Conservation (phyloP, 2,797 vertebrate genomes). For the Scleropages formosus region DNA sequence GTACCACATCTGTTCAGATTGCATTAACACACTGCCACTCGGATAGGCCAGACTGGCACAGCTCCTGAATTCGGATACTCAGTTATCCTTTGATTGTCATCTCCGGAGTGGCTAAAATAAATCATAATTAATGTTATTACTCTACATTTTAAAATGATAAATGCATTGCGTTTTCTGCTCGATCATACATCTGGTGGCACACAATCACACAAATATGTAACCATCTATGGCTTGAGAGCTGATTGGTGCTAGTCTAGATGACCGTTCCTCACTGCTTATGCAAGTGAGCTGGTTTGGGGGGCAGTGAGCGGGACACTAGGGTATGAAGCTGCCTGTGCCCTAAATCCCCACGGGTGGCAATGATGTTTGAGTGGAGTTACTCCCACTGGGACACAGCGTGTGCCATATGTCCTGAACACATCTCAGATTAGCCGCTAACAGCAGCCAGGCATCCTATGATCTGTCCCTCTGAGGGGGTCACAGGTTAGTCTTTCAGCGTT, state of each 20-base stretch:
- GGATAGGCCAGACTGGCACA: constrained; percentile 55
- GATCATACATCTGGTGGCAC: too few relatives aligned
- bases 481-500: constrained; percentile 40
- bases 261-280: constrained; percentile 43
- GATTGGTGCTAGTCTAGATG: too few relatives aligned
- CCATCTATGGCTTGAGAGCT: too few relatives aligned
- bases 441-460: constrained; percentile 52
- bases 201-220: too few relatives aligned
- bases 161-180: too few relatives aligned
- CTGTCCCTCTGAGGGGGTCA: background rate
- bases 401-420: constrained; percentile 72
- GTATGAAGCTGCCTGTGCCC: constrained; percentile 67
- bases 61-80: too few relatives aligned
- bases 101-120: constrained; percentile 55
- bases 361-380: constrained; percentile 43
- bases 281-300: constrained; percentile 11
- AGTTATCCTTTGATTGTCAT: too few relatives aligned
- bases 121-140: too few relatives aligned
- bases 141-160: too few relatives aligned
- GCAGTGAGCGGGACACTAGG: constrained; percentile 66
- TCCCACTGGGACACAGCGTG: constrained; percentile 72
- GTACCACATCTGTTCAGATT: background rate
- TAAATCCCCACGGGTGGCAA: constrained; percentile 60
- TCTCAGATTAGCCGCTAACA: constrained; percentile 71
- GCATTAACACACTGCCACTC: constrained; percentile 12